Base-by-base conservation (phyloP, 2,888 invertebrate genomes). In the Heterodera filipjevi region DNA sequence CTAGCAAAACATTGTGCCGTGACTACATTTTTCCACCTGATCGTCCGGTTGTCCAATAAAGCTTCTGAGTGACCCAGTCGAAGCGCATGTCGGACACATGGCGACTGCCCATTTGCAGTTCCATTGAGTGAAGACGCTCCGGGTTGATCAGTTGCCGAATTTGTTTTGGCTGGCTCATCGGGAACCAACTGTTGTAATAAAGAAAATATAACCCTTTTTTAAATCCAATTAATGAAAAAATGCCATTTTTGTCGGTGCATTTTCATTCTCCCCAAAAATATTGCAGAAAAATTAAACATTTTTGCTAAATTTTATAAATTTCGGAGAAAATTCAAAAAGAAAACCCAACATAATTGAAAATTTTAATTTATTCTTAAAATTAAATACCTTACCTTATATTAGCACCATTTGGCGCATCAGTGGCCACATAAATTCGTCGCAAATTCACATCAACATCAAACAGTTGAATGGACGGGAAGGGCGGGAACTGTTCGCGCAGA, bases 21-120 rank as follows among this genome's bases (percentile, higher is more conserved):
- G n/a, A n/a, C n/a, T n/a, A n/a, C n/a, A n/a, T n/a, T n/a, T n/a
- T n/a, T 3, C 14, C 86, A 74, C 95, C 95, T 86, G 96, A 95
- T 0, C 94, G 94, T 44, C 95, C 95, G 88, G 98, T 98, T 0
- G 97, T 95, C 96, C 96, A 99, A 90, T 68, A 68, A 32, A 68
- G 33, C 27, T 96, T 97, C 89, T 94, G 94, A 85, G 95, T 95
- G 0, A 97, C 95, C 98, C 98, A 99, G 89, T 99, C 98, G 89
- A 96, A 66, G 68, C 84, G 82, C 85, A 89, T 85, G 80, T 89
- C 89, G 19, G 87, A 86, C 32, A 89, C 84, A 81, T 88, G 87
- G 6, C 87, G 83, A n/a, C 75, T 68, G n/a, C 76, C 79, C 76
- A 83, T 82, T 70, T 82, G 84, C 70, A 86, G 84, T 30, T 78